These are phyloP conservation scores for Montipora cactus DNA, from an alignment of 64 coral and sea anemone genomes.

Conservation along the genomic window DNA sequence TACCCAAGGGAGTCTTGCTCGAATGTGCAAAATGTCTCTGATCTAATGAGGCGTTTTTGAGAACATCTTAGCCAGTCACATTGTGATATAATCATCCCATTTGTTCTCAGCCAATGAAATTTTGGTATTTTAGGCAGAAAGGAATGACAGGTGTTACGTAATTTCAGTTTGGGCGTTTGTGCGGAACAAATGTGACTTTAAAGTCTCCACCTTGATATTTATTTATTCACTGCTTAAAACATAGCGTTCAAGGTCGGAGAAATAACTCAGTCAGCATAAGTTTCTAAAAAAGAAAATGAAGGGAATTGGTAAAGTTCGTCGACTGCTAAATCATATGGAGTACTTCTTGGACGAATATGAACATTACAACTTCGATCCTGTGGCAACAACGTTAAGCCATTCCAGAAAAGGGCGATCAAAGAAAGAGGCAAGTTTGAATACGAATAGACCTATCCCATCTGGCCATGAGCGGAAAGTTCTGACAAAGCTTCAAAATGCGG, in stretches of 20 bases:
- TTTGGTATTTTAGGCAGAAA: background rate
- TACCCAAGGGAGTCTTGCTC: background rate
- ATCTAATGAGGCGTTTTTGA: constrained; percentile 16
- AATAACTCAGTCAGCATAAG: background rate
- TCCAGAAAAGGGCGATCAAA: constrained; percentile 88
- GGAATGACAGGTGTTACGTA: background rate
- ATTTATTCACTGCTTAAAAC: background rate
- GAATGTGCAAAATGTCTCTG: background rate
- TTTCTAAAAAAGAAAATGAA: constrained; percentile 54
- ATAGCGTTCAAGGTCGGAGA: background rate
- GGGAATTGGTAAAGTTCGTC: constrained; percentile 62
- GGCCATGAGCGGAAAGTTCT: constrained; percentile 89
- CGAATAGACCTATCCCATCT: constrained; percentile 80
- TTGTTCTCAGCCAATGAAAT: constrained; percentile 10
- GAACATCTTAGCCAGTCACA: background rate
- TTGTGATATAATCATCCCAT: background rate
- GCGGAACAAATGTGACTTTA: background rate
- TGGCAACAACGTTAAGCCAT: constrained; percentile 35
- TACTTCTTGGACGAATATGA: constrained; percentile 90
- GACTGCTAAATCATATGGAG: constrained; percentile 67
- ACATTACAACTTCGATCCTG: constrained; percentile 80
- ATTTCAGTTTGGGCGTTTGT: constrained; percentile 12
- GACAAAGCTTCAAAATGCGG: constrained; percentile 80
- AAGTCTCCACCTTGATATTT: background rate
- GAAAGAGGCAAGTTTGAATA: constrained; percentile 86